phyloP scores from a whole-genome alignment of 2,888 invertebrate species.

The Zaprionus lineosus region DNA sequence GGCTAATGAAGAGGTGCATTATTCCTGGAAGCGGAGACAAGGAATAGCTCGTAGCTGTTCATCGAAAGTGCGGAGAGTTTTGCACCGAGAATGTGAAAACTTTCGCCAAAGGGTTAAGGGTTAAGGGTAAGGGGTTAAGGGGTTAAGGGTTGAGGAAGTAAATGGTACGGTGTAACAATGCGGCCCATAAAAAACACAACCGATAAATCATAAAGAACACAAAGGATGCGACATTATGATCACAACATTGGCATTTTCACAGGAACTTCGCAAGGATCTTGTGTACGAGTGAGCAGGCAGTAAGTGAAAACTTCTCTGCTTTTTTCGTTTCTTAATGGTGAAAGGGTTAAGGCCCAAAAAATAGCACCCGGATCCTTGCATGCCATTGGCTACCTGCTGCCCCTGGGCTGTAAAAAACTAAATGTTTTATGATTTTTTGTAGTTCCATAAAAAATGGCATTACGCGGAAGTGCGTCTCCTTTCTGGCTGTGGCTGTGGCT shows the following conservation, averaged over 20 bases:
- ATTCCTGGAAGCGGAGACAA: conserved; percentile 44
- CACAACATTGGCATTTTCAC: conserved; percentile 31
- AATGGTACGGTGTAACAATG: conserved; percentile 42
- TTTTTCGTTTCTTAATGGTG: conserved; percentile 66
- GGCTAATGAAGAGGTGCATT: conserved; percentile 38
- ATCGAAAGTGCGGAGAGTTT: conserved; percentile 57
- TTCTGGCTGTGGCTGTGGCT: background rate
- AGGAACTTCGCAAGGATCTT: conserved; percentile 54
- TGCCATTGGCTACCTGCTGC: conserved; percentile 21
- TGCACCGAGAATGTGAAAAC: conserved; percentile 13
- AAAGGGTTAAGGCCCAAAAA: conserved; percentile 71
- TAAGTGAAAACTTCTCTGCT: background rate
- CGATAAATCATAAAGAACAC: conserved; percentile 66
- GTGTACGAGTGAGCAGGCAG: conserved; percentile 16
- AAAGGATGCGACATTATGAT: conserved; percentile 60
- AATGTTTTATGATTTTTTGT: conserved; percentile 58
- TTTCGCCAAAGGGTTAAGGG: conserved; percentile 53
- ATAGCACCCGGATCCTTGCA: conserved; percentile 24
- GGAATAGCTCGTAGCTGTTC: conserved; percentile 13
- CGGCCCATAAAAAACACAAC: conserved; percentile 68
- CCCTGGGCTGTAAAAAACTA: conserved; percentile 59
- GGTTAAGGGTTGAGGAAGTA: conserved; percentile 70
- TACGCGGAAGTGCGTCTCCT: conserved; percentile 65
- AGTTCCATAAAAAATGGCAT: conserved; percentile 43
- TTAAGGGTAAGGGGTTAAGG: conserved; percentile 58